A percentile compares a stretch with the other conserved stretches of the same genome.
phyloP scores from a whole-genome alignment of 1,140 invertebrate genomes.

The Ephestia elutella region DNA sequence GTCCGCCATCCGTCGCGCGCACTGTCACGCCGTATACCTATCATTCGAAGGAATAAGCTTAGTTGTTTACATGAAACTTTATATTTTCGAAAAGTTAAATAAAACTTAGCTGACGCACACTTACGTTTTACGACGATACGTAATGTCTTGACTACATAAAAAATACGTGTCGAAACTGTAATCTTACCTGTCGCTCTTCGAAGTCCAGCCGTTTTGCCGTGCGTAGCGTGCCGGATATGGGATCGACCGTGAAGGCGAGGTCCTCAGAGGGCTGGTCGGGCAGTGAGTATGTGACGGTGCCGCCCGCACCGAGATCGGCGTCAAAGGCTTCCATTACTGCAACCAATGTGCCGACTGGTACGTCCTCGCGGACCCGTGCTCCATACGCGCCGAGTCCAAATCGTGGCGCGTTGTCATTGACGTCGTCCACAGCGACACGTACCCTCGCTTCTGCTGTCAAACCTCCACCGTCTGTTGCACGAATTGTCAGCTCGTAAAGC shows the following conservation, averaged over 20 bases:
- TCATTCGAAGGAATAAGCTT: no score
- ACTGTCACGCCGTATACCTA: constrained; percentile 88
- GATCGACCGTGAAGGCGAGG: constrained; percentile 84
- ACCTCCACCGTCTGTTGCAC: constrained; percentile 85
- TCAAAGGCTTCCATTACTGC: constrained; percentile 90
- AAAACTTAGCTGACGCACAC: no score
- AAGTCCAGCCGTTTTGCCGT: constrained; percentile 87
- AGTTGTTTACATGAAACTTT: no score
- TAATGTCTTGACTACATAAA: neutral
- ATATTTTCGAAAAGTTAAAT: no score
- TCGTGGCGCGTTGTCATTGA: constrained; percentile 92
- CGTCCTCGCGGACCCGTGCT: constrained; percentile 92
- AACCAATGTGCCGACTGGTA: constrained; percentile 90
- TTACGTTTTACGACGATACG: neutral
- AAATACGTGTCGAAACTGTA: no score
- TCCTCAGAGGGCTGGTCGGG: constrained; percentile 80
- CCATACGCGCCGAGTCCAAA: constrained; percentile 85
- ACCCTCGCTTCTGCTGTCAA: constrained; percentile 86
- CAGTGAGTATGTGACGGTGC: constrained; percentile 83
- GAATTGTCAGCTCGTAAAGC: constrained; percentile 87
- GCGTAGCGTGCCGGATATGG: constrained; percentile 87
- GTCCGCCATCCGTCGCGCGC: constrained; percentile 86
- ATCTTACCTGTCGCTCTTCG: constrained; percentile 83
- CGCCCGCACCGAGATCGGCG: constrained; percentile 88
- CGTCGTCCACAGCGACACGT: constrained; percentile 87